Percentiles rank a stretch among this genome's conserved stretches.
Conservation (phyloP, 2,888 invertebrate genomes). For the Axea sp. region DNA sequence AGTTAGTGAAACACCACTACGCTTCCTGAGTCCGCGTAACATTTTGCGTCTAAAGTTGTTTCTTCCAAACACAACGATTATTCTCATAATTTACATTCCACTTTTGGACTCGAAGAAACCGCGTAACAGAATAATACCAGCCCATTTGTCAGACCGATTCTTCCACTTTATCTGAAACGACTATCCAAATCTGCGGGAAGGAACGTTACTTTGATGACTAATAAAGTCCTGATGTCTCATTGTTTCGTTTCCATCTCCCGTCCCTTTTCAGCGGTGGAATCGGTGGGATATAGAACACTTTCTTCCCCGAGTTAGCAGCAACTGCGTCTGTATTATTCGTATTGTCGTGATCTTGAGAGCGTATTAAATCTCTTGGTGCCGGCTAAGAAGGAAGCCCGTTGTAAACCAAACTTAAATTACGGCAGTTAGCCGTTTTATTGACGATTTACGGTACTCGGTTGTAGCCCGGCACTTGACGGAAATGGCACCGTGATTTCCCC, state of each 20-base stretch:
- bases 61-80: no score
- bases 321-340: slow-evolving; percentile 50
- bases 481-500: slow-evolving; percentile 30
- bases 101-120: background rate
- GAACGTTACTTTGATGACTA: slow-evolving; percentile 53
- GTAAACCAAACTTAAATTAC: slow-evolving; percentile 65
- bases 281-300: slow-evolving; percentile 43
- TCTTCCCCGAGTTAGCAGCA: slow-evolving; percentile 35
- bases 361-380: slow-evolving; percentile 46
- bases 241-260: slow-evolving; percentile 27
- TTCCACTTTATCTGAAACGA: slow-evolving; percentile 18
- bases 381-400: slow-evolving; percentile 49
- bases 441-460: slow-evolving; percentile 62
- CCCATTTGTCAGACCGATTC: slow-evolving; percentile 27
- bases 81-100: background rate
- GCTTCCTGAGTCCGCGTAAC: no score
- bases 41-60: no score
- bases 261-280: slow-evolving; percentile 14
- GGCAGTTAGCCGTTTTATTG: slow-evolving; percentile 67
- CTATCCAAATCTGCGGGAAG: slow-evolving; percentile 22
- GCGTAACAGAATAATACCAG: background rate
- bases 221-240: slow-evolving; percentile 50
- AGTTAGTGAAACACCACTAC: no score
- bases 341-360: slow-evolving; percentile 55
- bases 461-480: slow-evolving; percentile 48